Percentiles rank a stretch among this genome's conserved stretches.
Conservation (phyloP, 37 sponge, comb jelly and placozoan species). For the Lycopodina hypogea region DNA sequence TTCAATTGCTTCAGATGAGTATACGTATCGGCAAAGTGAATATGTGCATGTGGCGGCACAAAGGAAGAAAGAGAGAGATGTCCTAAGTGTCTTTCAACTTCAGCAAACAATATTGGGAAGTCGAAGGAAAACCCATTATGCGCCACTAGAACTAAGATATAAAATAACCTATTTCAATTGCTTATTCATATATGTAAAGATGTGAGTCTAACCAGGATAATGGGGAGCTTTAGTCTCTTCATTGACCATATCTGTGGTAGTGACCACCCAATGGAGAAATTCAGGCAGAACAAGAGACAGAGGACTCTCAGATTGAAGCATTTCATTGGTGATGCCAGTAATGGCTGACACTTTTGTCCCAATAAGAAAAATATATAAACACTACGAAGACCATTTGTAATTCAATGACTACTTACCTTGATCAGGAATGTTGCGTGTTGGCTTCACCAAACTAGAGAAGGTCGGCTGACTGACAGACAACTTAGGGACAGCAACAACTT, state of each 20-base stretch:
- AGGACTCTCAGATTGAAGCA: slow-evolving; percentile 5
- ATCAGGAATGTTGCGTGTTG: slow-evolving; percentile 11
- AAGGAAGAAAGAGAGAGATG: background rate
- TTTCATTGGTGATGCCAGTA: slow-evolving; percentile 31
- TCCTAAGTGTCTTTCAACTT: slow-evolving; percentile 27
- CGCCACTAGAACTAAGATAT: slow-evolving; percentile 44
- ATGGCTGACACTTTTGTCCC: background rate
- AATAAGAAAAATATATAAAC: no score
- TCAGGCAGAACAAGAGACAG: slow-evolving; percentile 26
- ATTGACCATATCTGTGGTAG: background rate
- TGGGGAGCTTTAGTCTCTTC: background rate
- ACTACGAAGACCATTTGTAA: no score
- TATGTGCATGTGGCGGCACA: background rate
- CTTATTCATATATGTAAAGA: background rate
- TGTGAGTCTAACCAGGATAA: slow-evolving; percentile 30
- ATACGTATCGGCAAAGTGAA: slow-evolving; percentile 55
- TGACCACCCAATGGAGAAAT: slow-evolving; percentile 40
- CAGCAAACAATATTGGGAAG: slow-evolving; percentile 58
- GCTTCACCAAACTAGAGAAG: slow-evolving; percentile 29
- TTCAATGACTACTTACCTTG: no score
- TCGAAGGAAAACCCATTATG: slow-evolving; percentile 64
- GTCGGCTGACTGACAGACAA: slow-evolving; percentile 14
- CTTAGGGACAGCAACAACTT: slow-evolving; percentile 20
- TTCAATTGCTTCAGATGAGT: slow-evolving; percentile 23
- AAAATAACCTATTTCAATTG: background rate